Base-by-base conservation (phyloP, 2,888 invertebrate genomes). In the Drosophila eohydei region DNA sequence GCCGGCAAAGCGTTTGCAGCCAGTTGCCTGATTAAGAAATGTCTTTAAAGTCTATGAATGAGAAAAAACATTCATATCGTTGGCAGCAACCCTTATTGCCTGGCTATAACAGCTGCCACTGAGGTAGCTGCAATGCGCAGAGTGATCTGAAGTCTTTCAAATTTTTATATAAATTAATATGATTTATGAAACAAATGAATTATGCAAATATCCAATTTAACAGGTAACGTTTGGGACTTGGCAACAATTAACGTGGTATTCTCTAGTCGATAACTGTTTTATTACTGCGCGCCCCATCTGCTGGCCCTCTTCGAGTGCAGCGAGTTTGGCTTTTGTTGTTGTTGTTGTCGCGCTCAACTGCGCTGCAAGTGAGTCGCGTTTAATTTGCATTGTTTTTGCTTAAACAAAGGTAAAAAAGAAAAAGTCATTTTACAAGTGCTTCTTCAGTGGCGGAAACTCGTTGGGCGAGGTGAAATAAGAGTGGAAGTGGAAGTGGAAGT, bases 341-440 rank as follows among this genome's bases (percentile, higher is more conserved):
- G 80, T 70, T 74, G 59, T 81, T 77, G 71, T 61, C 67, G 71
- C 89, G 89, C 85, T 89, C 80, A 88, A 85, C 85, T 85, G 89
- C 82, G 66, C 80, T 74, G 83, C 88, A 85, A 85, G 88, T 89
- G 88, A 85, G 80, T 91, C 91, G 91, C 89, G 86, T 89, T 91
- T 91, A 91, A 91, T 91, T 90, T 81, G 91, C 83, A 77, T 89
- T 86, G 91, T 90, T 90, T 81, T 78, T 83, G 68, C 78, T 48
- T 72, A 72, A 86, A 88, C 86, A 88, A 88, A 59, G 74, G 70
- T 60, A 66, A 74, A 85, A 81, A 75, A 78, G 78, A 75, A 86
- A 86, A 88, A 86, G 83, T 88, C 83, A 88, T 83, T 85, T 80
- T 64, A 77, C 86, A 85, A 88, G 86, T 84, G 85, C 86, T 85